Evolutionary conservation across 37 sponge, comb jelly and placozoan species (phyloP), one percentile per base, ranked within the genome.

Genomic region (Chondrosia reniformis): DNA sequence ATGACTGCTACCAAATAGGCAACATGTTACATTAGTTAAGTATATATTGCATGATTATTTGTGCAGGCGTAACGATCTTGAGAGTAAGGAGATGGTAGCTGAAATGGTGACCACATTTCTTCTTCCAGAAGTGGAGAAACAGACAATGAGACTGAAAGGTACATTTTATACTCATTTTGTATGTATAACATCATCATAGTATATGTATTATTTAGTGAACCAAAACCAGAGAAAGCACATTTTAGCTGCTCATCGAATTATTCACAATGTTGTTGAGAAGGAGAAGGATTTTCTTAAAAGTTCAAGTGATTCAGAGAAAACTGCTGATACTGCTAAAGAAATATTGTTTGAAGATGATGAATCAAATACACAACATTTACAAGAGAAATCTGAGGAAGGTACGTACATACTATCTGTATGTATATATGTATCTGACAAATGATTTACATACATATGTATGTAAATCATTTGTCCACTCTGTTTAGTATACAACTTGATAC

Each of bases 41-140:
- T n/a, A n/a, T n/a, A n/a, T n/a, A n/a, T n/a, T n/a, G n/a, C 15
- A 10, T 49, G 52, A 15, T 49, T 10, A 55, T 40, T 33, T 58
- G 6, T 17, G 24, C 76, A 63, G 36, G 0, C 80, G 57, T 52
- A 88, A 74, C 34, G 84, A 82, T 46, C 74, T 93, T 46, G 80
- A 86, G 27, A 82, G 89, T 15, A 74, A 85, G 63, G 93, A 93
- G 65, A 71, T 95, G 80, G 95, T 92, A 0, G 90, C 98, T 45
- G 95, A 97, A 59, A 72, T 97, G 76, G 93, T 97, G 45, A 67
- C 92, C 76, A 62, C 88, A 15, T 97, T 97, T 85, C 91, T 97
- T n/a, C 87, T 97, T 2, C 98, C 98, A 22, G 98, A 97, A 63
- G 90, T 92, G 31, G 93, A 97, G 82, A 97, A 89, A 62, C 77